Evolutionary conservation across 1,140 invertebrate genomes (phyloP), one percentile per base, ranked within the genome.

Genomic region (Bombus picipes): DNA sequence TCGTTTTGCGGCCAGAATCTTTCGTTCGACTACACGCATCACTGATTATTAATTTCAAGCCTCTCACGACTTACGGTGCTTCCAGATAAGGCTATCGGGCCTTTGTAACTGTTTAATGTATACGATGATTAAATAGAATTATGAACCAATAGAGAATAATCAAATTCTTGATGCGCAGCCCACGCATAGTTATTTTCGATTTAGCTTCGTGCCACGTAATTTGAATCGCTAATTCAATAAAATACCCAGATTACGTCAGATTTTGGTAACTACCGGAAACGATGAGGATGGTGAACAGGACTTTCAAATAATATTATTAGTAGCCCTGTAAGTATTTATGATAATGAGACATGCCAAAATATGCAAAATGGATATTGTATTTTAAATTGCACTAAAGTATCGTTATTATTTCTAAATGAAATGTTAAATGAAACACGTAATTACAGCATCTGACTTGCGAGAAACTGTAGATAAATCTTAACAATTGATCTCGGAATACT

Each of bases 51-150:
- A 91, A 90, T 91, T 90, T 83, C 90, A 71, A 81, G 39, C 75
- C n/a, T 79, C 32, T 74, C 71, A 43, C 78, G 47, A 53, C 81
- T 34, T 74, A 32, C 47, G 37, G 62, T 79, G 68, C 57, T 81
- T 53, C 18, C 79, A 87, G 85, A 87, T 86, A 87, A 81, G 70
- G 81, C 81, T 83, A 90, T 92, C 72, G 83, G 65, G 76, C 80
- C 89, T 92, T 90, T 86, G 81, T 85, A 72, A 68, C 83, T 86
- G 86, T 88, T 87, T 85, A 91, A 92, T 90, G 91, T 88, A 84
- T 66, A 39, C 77, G 47, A 85, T 91, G 90, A 92, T 92, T 90
- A 53, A 89, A 92, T 90, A 82, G 79, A 76, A 41, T 83, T 34
- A n/a, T 43, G 39, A 53, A 75, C 75, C 87, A 68, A 88, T 72